Evolutionary conservation across 2,888 invertebrate species (phyloP), one percentile per base, ranked within the genome.

Genomic region (Plusia festucae): DNA sequence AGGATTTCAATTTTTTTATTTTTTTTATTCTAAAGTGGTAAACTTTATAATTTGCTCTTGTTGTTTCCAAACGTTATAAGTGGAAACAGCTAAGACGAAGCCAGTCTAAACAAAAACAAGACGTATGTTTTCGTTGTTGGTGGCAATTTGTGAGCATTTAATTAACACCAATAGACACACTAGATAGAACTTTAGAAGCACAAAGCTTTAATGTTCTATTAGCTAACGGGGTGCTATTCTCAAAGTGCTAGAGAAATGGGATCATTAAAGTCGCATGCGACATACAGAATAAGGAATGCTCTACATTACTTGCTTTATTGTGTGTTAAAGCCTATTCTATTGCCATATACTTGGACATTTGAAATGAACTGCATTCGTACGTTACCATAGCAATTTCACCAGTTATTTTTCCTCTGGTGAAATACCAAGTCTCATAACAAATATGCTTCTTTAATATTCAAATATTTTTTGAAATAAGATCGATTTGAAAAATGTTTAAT

Each of bases 171-270:
- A 60, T 53, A 60, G 53, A 56, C 63, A 57, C 57, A 65, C 73
- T 65, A 75, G 68, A 69, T 60, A 65, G 61, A 75, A 72, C 71
- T 69, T 63, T 49, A 68, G 53, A 53, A 67, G 76, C 53, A 68
- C 69, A 73, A 65, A 73, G 75, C 78, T 70, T 80, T 69, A 80
- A 80, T 74, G 66, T 79, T 70, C 78, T 69, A 77, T 77, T 71
- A 71, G 67, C 60, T 79, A 72, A 70, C 73, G 44, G 53, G 22
- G 51, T 24, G n/a, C 53, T 69, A 78, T 80, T 78, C 65, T 74
- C n/a, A 51, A 60, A 71, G 56, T 24, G 40, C 15, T 69, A 61
- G 79, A 78, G 6, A 78, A 65, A 66, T 52, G 16, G 52, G 6
- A 8, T 15, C 61, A 46, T 27, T 62, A 62, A 65, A 68, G 51